Conservation (phyloP, 2,888 invertebrate genomes). For the Iphiclides podalirius region DNA sequence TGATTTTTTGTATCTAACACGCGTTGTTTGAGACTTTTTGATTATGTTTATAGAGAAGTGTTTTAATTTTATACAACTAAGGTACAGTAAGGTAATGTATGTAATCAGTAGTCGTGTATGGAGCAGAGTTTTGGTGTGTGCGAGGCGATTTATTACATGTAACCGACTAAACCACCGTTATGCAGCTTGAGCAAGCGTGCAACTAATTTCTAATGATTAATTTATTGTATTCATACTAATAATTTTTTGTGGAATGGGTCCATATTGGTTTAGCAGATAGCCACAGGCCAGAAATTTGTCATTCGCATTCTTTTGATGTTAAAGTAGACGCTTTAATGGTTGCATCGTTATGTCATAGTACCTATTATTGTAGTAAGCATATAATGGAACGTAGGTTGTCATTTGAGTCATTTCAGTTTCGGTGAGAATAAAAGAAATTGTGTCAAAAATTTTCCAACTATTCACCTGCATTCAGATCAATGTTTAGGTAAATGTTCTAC, state of each 20-base stretch:
- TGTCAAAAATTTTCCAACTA: constrained; percentile 72
- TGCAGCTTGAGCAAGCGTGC: constrained; percentile 73
- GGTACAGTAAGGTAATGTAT: constrained; percentile 46
- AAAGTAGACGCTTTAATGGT: not conserved
- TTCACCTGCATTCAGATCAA: constrained; percentile 57
- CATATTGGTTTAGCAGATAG: not conserved
- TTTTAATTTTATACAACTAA: constrained; percentile 56
- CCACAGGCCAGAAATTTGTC: no score
- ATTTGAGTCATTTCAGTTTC: constrained; percentile 50
- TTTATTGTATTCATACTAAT: constrained; percentile 53
- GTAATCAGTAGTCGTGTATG: constrained; percentile 52
- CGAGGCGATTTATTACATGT: constrained; percentile 45
- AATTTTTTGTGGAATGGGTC: not conserved
- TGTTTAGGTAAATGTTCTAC: constrained; percentile 65
- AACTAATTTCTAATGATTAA: constrained; percentile 59
- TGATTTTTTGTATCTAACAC: constrained; percentile 68
- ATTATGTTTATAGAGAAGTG: constrained; percentile 65
- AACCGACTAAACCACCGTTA: constrained; percentile 67
- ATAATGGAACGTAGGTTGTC: constrained; percentile 61
- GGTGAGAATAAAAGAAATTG: constrained; percentile 62
- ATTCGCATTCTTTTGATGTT: constrained; percentile 4
- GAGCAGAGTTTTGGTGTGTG: constrained; percentile 59
- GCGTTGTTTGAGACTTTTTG: constrained; percentile 67
- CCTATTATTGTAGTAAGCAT: constrained; percentile 59
- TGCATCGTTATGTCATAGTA: constrained; percentile 20